Percentiles rank a stretch among this genome's conserved stretches.
These are phyloP conservation scores for Drosophila ustulata DNA, from an alignment of 2,888 invertebrate species.

Conservation along the genomic window DNA sequence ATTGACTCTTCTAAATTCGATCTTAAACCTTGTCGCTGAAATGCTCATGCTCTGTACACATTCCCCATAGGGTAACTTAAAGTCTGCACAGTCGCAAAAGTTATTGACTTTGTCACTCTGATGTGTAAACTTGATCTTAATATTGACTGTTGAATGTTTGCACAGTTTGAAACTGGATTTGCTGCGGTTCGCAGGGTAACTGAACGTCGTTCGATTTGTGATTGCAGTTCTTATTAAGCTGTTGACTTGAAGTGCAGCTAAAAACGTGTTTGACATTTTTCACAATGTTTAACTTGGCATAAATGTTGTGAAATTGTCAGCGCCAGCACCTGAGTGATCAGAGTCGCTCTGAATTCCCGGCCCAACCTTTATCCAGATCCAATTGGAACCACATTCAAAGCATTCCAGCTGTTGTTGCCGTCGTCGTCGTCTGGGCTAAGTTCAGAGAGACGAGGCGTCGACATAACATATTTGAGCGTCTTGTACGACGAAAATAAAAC, in stretches of 20 bases:
- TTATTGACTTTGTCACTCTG: neutral
- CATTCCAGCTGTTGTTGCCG: constrained; percentile 21
- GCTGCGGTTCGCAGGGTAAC: constrained; percentile 20
- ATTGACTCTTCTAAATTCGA: neutral
- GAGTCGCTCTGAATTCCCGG: constrained; percentile 36
- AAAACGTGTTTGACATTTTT: constrained; percentile 76
- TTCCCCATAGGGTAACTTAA: too few relatives aligned
- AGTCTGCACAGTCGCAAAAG: neutral
- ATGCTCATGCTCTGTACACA: too few relatives aligned
- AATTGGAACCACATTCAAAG: constrained; percentile 26
- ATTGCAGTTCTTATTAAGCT: constrained; percentile 61
- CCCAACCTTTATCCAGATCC: constrained; percentile 39
- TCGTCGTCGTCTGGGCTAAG: constrained; percentile 32
- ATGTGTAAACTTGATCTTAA: neutral
- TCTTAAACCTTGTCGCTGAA: neutral
- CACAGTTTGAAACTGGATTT: neutral
- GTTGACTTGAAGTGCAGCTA: constrained; percentile 51
- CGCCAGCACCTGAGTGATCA: constrained; percentile 41
- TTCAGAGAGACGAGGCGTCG: constrained; percentile 52
- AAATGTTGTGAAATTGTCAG: constrained; percentile 61
- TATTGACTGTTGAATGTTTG: neutral
- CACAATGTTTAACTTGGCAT: constrained; percentile 48
- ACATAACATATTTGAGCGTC: constrained; percentile 67
- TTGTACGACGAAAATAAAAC: constrained; percentile 55
- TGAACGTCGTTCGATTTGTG: constrained; percentile 6